Conservation (phyloP, 2,113 vertebrate genomes). For the Megalops atlanticus region DNA sequence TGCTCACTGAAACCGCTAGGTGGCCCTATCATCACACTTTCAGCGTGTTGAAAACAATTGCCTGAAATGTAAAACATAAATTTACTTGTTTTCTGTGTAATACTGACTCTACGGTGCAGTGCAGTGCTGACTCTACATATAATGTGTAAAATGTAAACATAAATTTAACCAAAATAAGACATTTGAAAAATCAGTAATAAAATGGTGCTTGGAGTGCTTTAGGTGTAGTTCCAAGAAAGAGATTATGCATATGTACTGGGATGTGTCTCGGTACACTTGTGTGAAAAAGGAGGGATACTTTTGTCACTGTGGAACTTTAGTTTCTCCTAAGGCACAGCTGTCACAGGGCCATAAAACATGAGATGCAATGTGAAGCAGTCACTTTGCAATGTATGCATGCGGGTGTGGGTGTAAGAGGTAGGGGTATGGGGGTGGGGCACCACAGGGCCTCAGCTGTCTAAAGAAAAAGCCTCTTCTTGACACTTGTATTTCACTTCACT, state of each 20-base stretch:
- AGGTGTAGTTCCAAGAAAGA: too few relatives aligned
- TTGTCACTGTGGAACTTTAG: constrained; percentile 9
- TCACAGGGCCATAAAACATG: constrained; percentile 24
- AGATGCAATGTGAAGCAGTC: background rate
- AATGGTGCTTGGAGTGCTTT: too few relatives aligned
- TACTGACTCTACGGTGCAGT: too few relatives aligned
- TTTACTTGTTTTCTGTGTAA: too few relatives aligned
- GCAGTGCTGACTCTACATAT: background rate
- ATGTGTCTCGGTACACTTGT: background rate
- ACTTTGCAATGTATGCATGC: background rate
- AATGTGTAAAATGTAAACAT: background rate
- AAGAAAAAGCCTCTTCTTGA: background rate
- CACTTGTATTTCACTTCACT: background rate
- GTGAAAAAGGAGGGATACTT: background rate
- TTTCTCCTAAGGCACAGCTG: constrained; percentile 23
- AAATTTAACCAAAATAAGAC: too few relatives aligned
- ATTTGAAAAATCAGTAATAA: too few relatives aligned
- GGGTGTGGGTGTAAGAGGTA: constrained; percentile 6
- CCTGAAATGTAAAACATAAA: too few relatives aligned
- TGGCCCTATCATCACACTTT: background rate
- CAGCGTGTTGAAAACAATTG: background rate
- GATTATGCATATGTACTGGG: background rate
- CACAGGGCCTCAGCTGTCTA: background rate
- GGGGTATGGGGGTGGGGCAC: constrained; percentile 3
- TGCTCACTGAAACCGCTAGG: background rate